These are phyloP conservation scores for Meghimatium bilineatum DNA, from an alignment of 2,888 invertebrate species.

Conservation along the genomic window DNA sequence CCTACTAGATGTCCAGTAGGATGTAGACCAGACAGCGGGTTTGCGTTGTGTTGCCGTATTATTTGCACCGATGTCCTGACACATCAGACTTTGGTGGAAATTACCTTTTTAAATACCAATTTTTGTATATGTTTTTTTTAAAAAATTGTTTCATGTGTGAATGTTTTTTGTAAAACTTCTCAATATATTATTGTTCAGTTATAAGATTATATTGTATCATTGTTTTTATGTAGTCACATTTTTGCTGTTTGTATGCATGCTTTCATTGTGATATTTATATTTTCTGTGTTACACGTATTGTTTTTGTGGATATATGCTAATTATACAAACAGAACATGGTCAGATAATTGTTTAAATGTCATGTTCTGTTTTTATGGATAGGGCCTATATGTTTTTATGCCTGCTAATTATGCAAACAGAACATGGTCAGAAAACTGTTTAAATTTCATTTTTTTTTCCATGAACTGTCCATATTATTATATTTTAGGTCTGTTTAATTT, in stretches of 20 bases:
- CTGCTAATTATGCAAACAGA: too few relatives aligned
- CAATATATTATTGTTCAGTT: not conserved
- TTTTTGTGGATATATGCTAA: not conserved
- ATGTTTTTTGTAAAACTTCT: not conserved
- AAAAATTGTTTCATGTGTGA: not conserved
- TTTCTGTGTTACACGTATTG: not conserved
- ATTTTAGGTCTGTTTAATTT: not conserved
- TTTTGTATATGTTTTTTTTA: not conserved
- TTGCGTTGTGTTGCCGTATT: too few relatives aligned
- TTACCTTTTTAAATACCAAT: too few relatives aligned
- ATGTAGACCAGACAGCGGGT: too few relatives aligned
- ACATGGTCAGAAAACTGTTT: too few relatives aligned
- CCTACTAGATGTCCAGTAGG: too few relatives aligned
- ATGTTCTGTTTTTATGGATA: not conserved
- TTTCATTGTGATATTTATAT: not conserved
- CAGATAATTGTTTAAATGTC: not conserved
- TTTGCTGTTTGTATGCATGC: not conserved
- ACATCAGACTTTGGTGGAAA: too few relatives aligned
- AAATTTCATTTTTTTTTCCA: too few relatives aligned
- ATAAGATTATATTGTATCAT: not conserved
- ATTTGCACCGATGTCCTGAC: too few relatives aligned
- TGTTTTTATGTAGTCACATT: not conserved
- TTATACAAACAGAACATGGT: too few relatives aligned
- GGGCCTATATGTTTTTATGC: not conserved
- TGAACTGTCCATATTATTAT: too few relatives aligned